These are phyloP conservation scores for Dunckerocampus dactyliophorus DNA, from an alignment of 2,113 vertebrate genomes.

Conservation along the genomic window DNA sequence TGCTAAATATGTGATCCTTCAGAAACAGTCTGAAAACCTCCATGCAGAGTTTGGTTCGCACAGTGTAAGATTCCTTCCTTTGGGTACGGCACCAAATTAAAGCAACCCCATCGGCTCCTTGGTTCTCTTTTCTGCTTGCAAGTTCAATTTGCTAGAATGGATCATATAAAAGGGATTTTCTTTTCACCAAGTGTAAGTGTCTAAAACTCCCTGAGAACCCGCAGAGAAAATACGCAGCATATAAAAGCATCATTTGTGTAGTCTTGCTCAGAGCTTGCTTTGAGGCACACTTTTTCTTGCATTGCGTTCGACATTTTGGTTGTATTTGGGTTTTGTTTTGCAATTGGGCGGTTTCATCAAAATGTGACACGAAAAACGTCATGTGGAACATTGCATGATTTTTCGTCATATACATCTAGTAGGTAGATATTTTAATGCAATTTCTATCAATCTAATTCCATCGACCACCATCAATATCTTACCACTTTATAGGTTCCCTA, in stretches of 20 bases:
- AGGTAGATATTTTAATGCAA: not conserved
- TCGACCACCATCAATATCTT: no score
- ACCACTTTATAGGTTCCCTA: no score
- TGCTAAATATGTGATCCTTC: constrained; percentile 26
- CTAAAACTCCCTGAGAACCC: not conserved
- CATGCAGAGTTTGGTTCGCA: constrained; percentile 9
- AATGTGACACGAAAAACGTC: not conserved
- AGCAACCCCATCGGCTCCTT: constrained; percentile 2
- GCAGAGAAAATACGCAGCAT: not conserved
- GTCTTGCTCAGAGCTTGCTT: not conserved
- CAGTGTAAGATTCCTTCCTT: not conserved
- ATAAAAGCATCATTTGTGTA: not conserved
- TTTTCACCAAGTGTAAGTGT: not conserved
- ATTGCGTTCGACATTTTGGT: not conserved
- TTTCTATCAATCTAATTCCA: no score
- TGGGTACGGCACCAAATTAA: constrained; percentile 13
- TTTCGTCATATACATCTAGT: not conserved
- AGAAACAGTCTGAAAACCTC: constrained; percentile 25
- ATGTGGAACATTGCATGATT: not conserved
- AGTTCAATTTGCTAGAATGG: not conserved
- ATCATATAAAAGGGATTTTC: not conserved
- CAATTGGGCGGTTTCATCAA: not conserved
- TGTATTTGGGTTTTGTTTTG: not conserved
- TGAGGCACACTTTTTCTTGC: not conserved
- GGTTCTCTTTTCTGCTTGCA: not conserved